Evolutionary conservation across 2,888 invertebrate genomes (phyloP).

Genomic region (Polyploca ridens): DNA sequence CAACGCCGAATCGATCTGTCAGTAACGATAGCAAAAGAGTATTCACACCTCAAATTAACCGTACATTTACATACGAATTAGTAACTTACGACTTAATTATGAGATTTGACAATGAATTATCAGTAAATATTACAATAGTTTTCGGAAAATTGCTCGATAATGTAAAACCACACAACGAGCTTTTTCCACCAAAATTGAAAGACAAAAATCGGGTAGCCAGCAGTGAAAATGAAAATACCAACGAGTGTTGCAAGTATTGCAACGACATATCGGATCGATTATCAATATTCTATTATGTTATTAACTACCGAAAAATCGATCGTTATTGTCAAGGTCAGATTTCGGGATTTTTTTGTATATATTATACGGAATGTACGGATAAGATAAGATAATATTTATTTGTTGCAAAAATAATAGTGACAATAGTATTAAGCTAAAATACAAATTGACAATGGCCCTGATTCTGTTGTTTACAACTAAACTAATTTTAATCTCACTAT

Average conservation of each 20-base stretch:
- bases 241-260: neutral
- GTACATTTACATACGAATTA: conserved; percentile 18
- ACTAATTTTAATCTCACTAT: too few relatives aligned
- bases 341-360: too few relatives aligned
- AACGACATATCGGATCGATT: neutral
- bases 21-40: conserved; percentile 28
- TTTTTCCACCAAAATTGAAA: conserved; percentile 59
- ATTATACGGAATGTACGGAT: too few relatives aligned
- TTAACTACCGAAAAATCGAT: too few relatives aligned
- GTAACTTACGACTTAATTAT: conserved; percentile 25
- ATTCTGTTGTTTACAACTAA: too few relatives aligned
- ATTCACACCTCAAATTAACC: conserved; percentile 7
- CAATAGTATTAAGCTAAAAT: too few relatives aligned
- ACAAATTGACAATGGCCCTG: too few relatives aligned
- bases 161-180: conserved; percentile 51
- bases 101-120: conserved; percentile 39
- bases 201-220: conserved; percentile 44
- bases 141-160: conserved; percentile 52
- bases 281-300: too few relatives aligned
- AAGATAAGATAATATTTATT: too few relatives aligned
- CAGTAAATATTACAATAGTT: conserved; percentile 37
- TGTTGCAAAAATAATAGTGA: too few relatives aligned
- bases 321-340: too few relatives aligned
- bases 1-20: conserved; percentile 75
- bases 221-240: conserved; percentile 14